phyloP scores from a whole-genome alignment of 2,888 invertebrate genomes.

The Sarcophaga subvicina region DNA sequence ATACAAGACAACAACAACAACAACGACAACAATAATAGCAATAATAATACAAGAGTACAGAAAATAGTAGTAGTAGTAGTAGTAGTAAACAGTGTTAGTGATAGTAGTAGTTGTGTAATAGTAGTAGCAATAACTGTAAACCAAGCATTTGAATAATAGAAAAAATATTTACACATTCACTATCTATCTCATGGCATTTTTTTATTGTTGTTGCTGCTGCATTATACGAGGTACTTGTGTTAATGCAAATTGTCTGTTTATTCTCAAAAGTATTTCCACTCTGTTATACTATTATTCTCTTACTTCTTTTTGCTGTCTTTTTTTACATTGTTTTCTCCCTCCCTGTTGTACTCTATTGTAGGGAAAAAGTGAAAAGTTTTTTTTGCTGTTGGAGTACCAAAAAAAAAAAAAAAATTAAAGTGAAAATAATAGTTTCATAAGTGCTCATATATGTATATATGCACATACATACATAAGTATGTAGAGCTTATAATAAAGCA shows the following conservation, averaged over 20 bases:
- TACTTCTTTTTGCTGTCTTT: not conserved
- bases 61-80: not conserved
- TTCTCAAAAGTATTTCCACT: conserved; percentile 41
- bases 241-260: conserved; percentile 61
- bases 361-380: too few relatives aligned
- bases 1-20: too few relatives aligned
- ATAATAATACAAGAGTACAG: not conserved
- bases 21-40: too few relatives aligned
- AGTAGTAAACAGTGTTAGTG: not conserved
- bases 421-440: conserved; percentile 25
- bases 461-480: not conserved
- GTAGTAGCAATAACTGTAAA: not conserved
- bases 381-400: too few relatives aligned
- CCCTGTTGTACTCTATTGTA: not conserved
- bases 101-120: not conserved
- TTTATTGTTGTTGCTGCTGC: not conserved
- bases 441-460: conserved; percentile 9
- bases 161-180: too few relatives aligned
- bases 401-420: not conserved
- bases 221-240: conserved; percentile 12
- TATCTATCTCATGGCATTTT: not conserved
- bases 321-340: not conserved
- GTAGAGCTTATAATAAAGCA: conserved; percentile 3
- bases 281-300: not conserved
- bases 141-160: not conserved